Base-by-base conservation (phyloP, 2,888 invertebrate genomes). In the Zaprionus lineosus region DNA sequence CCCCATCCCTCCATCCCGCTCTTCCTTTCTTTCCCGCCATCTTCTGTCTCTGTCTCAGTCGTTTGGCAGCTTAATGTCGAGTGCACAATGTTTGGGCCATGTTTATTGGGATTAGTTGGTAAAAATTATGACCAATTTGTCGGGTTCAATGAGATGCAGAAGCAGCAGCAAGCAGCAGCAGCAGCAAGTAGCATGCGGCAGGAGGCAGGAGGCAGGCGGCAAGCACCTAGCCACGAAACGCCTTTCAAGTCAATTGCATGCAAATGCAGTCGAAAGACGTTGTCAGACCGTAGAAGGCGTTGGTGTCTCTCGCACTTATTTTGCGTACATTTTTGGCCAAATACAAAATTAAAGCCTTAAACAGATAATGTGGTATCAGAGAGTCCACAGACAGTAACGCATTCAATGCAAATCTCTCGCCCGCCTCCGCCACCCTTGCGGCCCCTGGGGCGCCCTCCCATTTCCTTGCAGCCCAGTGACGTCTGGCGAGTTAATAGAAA, bases 61-160 rank as follows among this genome's bases (percentile, higher is more conserved):
- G 50, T 36, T 60, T 73, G 75, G 74, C 77, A 86, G 82, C 86
- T 87, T 86, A 87, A 72, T 73, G 86, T 84, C 86, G 83, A 66
- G 46, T 59, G 65, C 67, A 84, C 78, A 85, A 83, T 85, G 85
- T 74, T 73, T 74, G 62, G 72, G 73, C 74, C 76, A 84, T 85
- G 86, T 83, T 86, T 87, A 86, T 87, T 79, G 84, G 86, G 87
- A 86, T 86, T 87, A 86, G 79, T 73, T 75, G 85, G 68, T 71
- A 53, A 74, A 83, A 86, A 85, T 86, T 87, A 86, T 86, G 85
- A 86, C 86, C 86, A 86, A 86, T 86, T 86, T 86, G 87, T 79
- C 83, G 76, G 37, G 66, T 65, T 74, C 81, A 78, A 76, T 75
- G 68, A 68, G 71, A 76, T 70, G 68, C 75, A 58, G 62, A 26